These are phyloP conservation scores for Troides aeacus DNA, from an alignment of 2,888 invertebrate species.

Conservation along the genomic window DNA sequence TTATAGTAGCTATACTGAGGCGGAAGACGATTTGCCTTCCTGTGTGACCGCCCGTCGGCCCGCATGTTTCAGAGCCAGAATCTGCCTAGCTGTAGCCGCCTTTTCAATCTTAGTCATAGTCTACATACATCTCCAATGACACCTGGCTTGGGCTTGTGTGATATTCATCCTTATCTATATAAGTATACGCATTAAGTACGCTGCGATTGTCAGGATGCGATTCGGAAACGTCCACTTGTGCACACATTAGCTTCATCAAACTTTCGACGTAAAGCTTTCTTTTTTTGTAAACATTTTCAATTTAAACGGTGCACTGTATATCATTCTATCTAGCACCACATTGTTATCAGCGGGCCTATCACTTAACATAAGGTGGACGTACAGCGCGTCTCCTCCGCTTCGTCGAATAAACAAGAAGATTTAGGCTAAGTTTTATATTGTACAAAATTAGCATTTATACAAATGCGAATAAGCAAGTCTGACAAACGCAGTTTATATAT, in stretches of 20 bases:
- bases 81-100: constrained; percentile 74
- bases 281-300: constrained; percentile 21
- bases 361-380: too few relatives aligned
- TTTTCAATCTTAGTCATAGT: constrained; percentile 74
- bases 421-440: constrained; percentile 41
- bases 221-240: constrained; percentile 13
- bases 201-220: constrained; percentile 65
- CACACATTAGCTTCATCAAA: constrained; percentile 9
- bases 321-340: too few relatives aligned
- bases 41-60: constrained; percentile 51
- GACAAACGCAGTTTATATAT: constrained; percentile 55
- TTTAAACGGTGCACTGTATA: too few relatives aligned
- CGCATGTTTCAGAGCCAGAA: constrained; percentile 63
- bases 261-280: not conserved
- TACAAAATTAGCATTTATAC: constrained; percentile 63
- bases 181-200: constrained; percentile 60
- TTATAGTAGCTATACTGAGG: constrained; percentile 57
- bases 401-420: constrained; percentile 1
- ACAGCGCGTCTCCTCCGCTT: too few relatives aligned
- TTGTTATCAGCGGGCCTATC: too few relatives aligned
- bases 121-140: constrained; percentile 75
- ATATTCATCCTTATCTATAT: constrained; percentile 67
- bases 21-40: constrained; percentile 46
- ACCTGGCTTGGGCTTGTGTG: constrained; percentile 71
- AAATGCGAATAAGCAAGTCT: constrained; percentile 43